Evolutionary conservation across 1,140 invertebrate species (phyloP).

Genomic region (Magallana angulata): DNA sequence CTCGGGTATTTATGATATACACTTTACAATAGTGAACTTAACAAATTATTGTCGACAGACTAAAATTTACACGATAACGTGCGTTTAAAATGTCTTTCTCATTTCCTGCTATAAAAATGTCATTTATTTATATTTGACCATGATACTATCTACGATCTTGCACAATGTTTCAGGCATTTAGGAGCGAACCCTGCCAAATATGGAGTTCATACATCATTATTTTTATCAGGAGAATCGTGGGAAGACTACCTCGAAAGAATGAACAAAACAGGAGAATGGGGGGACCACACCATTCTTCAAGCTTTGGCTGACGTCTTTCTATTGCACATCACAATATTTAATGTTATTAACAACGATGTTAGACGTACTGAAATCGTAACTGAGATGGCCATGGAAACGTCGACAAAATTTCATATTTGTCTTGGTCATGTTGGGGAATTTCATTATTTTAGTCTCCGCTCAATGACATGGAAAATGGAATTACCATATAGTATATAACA

Average conservation of each 20-base stretch:
- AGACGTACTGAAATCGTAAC: not conserved
- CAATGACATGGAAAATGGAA: not conserved
- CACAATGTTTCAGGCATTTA: slow-evolving; percentile 23
- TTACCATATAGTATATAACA: not conserved
- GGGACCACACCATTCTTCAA: slow-evolving; percentile 49
- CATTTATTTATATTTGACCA: too few species aligned
- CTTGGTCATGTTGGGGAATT: slow-evolving; percentile 6
- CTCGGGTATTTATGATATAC: too few species aligned
- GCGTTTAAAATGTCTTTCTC: too few species aligned
- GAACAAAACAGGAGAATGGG: slow-evolving; percentile 44
- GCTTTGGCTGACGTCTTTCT: slow-evolving; percentile 36
- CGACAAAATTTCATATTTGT: not conserved
- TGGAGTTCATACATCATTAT: slow-evolving; percentile 47
- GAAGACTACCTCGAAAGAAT: slow-evolving; percentile 49
- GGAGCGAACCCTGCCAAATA: slow-evolving; percentile 42
- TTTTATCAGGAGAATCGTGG: slow-evolving; percentile 52
- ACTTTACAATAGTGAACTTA: too few species aligned
- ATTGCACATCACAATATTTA: slow-evolving; percentile 31
- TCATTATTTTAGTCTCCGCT: not conserved
- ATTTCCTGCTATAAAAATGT: too few species aligned
- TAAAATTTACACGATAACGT: too few species aligned
- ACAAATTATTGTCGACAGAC: too few species aligned
- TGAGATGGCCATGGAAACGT: too few species aligned
- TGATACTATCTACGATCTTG: too few species aligned
- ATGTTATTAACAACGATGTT: not conserved